These are phyloP conservation scores for Papilio machaon DNA, from an alignment of 1,140 invertebrate species.

Conservation along the genomic window DNA sequence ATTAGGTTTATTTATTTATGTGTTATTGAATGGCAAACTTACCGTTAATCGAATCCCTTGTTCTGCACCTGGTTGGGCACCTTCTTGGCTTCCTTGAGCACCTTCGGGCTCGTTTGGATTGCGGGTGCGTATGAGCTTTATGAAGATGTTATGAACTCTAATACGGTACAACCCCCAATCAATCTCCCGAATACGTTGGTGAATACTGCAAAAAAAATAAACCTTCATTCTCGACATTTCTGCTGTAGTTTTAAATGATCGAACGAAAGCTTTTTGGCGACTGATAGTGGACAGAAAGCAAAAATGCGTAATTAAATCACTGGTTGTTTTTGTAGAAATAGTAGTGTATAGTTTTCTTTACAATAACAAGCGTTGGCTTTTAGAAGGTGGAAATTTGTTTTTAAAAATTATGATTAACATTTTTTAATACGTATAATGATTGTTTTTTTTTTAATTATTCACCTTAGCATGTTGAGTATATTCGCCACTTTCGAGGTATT, in stretches of 20 bases:
- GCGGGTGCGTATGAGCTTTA: slow-evolving; percentile 69
- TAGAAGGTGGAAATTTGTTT: too few relatives aligned
- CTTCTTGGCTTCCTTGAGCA: slow-evolving; percentile 34
- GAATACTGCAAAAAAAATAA: slow-evolving; percentile 41
- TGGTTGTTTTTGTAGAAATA: too few relatives aligned
- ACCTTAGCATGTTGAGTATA: slow-evolving; percentile 15
- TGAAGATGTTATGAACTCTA: slow-evolving; percentile 63
- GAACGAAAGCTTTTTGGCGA: neutral
- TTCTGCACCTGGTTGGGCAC: slow-evolving; percentile 44
- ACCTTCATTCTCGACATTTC: neutral
- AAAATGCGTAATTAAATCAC: too few relatives aligned
- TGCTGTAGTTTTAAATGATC: neutral
- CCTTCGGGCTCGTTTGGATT: slow-evolving; percentile 58
- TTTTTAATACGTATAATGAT: neutral
- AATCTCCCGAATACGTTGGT: slow-evolving; percentile 56
- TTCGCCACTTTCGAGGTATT: neutral
- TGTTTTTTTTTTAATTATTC: neutral
- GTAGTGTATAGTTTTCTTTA: too few relatives aligned
- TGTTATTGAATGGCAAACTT: slow-evolving; percentile 43
- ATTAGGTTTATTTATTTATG: too few relatives aligned
- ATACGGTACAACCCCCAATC: slow-evolving; percentile 62
- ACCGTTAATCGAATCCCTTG: slow-evolving; percentile 65
- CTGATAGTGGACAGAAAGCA: too few relatives aligned
- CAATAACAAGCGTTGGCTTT: too few relatives aligned
- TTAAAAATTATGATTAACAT: too few relatives aligned